Evolutionary conservation across 2,888 invertebrate species (phyloP), one percentile per base, ranked within the genome.

Genomic region (Thera britannica): DNA sequence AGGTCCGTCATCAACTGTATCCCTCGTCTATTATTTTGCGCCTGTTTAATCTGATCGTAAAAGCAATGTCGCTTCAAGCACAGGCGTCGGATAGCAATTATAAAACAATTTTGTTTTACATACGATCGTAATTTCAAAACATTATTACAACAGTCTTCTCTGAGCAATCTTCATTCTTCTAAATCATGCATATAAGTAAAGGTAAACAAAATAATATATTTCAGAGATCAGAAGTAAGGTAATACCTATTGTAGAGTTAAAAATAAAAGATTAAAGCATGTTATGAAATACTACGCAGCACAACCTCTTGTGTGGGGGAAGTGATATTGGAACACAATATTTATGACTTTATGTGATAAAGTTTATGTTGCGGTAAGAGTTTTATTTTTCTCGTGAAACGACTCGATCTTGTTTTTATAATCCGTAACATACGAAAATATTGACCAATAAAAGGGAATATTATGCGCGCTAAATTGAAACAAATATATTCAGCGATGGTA

Each of bases 341-440:
- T 90, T 90, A 89, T 87, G 87, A 85, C 87, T 86, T 84, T 78
- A 86, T 86, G 88, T 90, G 88, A 90, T 90, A 89, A 90, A 89
- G 77, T 90, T 90, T 89, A 90, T 88, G 88, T 86, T 82, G 87
- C 90, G 87, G 90, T 88, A 90, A 90, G 88, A 90, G 86, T 89
- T 89, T 89, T 90, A 90, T 90, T 87, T 82, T 83, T 80, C 83
- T 82, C 83, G 75, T 84, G 85, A 86, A 88, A 85, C 80, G 85
- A 80, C 82, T 84, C 79, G 79, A 82, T 82, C 78, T 80, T 82
- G 38, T 57, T 82, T 79, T 79, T 77, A 73, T 78, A 78, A 78
- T 79, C 76, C 77, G 65, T 81, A 79, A 80, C 80, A 80, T 81
- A 72, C 61, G 66, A 71, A 73, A 66, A 73, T 71, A 71, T 82